Base-by-base conservation (phyloP, 2,888 invertebrate species). In the Pseudoips prasinana region DNA sequence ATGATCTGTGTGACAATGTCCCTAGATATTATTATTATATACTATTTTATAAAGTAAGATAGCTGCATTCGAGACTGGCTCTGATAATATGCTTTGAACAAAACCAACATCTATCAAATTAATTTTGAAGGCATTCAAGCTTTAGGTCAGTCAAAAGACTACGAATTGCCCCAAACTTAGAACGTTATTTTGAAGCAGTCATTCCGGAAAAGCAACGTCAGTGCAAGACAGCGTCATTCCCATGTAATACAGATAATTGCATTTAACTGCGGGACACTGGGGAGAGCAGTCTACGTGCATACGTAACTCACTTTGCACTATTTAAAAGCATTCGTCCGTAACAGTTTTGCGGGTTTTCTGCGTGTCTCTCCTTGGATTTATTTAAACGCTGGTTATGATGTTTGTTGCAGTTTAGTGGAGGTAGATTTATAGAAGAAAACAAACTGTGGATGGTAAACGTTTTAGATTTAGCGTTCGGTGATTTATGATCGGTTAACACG, bases 201-300 rank as follows among this genome's bases (percentile, higher is more conserved):
- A 36, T 3, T 20, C n/a, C 2, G 36, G 31, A 30, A 20, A 28
- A 31, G 31, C 30, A 48, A 31, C 30, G 51, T 48, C 42, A 45
- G 35, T 39, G 42, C 54, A 64, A 66, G 66, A 67, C 69, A 68
- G 64, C 46, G 63, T 73, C 69, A 68, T 61, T 62, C 56, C 53
- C 48, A 43, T 46, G 59, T 64, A 73, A 73, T 71, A 64, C 64
- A 52, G 65, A 68, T 78, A 79, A 80, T 79, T 78, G 67, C 64
- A 61, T 79, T 77, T 66, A 67, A 66, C 69, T 65, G 65, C 55
- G 65, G 67, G 58, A 56, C 58, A 58, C 58, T 58, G 33, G 44
- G 33, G 33, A 48, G 46, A 30, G 57, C 46, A 56, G 56, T 56
- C 55, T 48, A 57, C 57, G 58, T 64, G 67, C 67, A 61, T 67